Conservation (phyloP, 1,140 invertebrate genomes). For the Heliconius hermathena region DNA sequence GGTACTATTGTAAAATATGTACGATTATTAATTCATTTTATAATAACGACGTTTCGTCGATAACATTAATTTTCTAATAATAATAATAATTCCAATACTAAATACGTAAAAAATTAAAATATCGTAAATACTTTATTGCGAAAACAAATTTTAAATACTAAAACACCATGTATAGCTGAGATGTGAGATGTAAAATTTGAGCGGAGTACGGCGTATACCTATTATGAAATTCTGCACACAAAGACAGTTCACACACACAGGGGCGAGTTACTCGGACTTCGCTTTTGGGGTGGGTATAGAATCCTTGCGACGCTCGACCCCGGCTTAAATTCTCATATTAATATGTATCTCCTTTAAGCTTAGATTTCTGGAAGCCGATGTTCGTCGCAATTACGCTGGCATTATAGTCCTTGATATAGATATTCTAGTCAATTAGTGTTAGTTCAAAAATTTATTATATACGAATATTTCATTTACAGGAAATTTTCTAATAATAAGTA, state of each 20-base stretch:
- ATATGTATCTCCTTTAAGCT: slow-evolving; percentile 73
- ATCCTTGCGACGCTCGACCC: slow-evolving; percentile 64
- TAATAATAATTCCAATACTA: too few relatives aligned
- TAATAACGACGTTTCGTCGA: too few relatives aligned
- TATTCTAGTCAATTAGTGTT: not conserved
- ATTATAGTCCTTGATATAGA: slow-evolving; percentile 22
- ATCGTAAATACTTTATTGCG: not conserved
- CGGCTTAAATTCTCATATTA: slow-evolving; percentile 77
- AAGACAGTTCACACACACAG: slow-evolving; percentile 52
- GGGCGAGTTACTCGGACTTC: slow-evolving; percentile 61
- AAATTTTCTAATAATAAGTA: too few relatives aligned
- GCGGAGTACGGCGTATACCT: slow-evolving; percentile 68
- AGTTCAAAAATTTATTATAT: not conserved
- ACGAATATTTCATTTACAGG: not conserved
- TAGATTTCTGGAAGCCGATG: slow-evolving; percentile 53
- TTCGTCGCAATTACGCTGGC: slow-evolving; percentile 38
- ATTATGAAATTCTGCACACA: slow-evolving; percentile 76
- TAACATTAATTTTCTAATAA: too few relatives aligned
- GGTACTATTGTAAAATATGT: too few relatives aligned
- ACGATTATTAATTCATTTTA: too few relatives aligned
- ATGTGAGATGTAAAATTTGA: slow-evolving; percentile 80
- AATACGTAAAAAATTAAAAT: not conserved
- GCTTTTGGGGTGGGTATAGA: slow-evolving; percentile 56
- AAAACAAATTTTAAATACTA: not conserved
- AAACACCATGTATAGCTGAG: slow-evolving; percentile 61